A percentile compares a stretch with the other conserved stretches of the same genome.
Conservation (phyloP, 2,113 vertebrate genomes). For the Dolichallabes microphthalmus region DNA sequence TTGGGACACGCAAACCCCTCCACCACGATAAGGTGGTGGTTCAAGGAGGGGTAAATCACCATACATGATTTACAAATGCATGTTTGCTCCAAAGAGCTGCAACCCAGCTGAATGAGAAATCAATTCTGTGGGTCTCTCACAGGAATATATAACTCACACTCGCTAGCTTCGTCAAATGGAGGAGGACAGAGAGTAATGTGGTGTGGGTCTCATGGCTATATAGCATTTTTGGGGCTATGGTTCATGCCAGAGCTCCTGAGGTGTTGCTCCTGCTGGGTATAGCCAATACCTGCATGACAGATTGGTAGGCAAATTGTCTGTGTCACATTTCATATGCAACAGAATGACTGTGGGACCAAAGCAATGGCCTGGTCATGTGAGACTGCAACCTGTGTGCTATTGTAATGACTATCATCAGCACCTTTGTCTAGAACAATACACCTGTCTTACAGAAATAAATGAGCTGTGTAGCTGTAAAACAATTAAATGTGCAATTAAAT, state of each 20-base stretch:
- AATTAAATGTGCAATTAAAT: not conserved
- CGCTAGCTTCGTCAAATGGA: slow-evolving; percentile 19
- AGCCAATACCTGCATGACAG: slow-evolving; percentile 33
- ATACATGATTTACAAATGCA: not conserved
- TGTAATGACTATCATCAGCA: slow-evolving; percentile 6
- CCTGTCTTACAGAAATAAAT: not conserved
- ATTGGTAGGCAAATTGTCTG: slow-evolving; percentile 40
- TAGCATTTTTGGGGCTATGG: not conserved
- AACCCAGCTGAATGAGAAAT: slow-evolving; percentile 24
- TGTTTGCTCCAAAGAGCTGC: not conserved
- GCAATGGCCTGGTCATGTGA: slow-evolving; percentile 20
- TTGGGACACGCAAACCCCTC: no score
- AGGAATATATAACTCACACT: slow-evolving; percentile 25
- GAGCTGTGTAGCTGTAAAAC: not conserved
- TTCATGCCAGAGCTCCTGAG: slow-evolving; percentile 10
- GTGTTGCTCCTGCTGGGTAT: slow-evolving; percentile 21
- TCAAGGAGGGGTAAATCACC: no score
- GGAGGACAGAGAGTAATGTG: slow-evolving; percentile 26
- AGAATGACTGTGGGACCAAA: slow-evolving; percentile 10
- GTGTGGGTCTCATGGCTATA: not conserved
- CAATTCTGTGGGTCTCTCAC: slow-evolving; percentile 11
- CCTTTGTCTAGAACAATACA: slow-evolving; percentile 10
- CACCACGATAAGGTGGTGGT: no score
- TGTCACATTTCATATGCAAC: slow-evolving; percentile 51
- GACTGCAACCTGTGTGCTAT: not conserved